Percentiles rank a stretch among this genome's conserved stretches.
These are phyloP conservation scores for Acanthococcus lagerstroemiae DNA, from an alignment of 2,888 invertebrate genomes.

Conservation along the genomic window DNA sequence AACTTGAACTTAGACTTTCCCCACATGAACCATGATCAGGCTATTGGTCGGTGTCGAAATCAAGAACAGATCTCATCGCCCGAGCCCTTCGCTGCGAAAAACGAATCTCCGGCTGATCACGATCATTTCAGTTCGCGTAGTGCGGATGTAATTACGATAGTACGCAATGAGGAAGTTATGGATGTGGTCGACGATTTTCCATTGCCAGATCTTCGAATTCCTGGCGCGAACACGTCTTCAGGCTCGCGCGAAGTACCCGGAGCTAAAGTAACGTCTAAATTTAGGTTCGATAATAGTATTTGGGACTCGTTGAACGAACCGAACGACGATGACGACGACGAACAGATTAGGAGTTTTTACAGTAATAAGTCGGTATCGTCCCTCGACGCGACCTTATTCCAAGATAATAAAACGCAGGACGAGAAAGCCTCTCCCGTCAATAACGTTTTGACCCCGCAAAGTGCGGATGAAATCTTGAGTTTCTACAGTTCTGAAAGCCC, in stretches of 20 bases:
- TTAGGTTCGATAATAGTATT: slow-evolving; percentile 4
- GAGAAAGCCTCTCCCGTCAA: neutral
- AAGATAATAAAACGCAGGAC: neutral
- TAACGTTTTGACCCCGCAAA: neutral
- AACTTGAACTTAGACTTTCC: neutral
- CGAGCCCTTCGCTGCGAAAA: no score
- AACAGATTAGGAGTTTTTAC: slow-evolving; percentile 9
- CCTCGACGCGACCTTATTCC: neutral
- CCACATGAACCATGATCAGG: no score
- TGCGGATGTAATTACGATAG: neutral
- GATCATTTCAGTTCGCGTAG: neutral
- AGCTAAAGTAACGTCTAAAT: no score
- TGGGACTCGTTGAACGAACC: slow-evolving; percentile 4
- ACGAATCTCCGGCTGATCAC: neutral
- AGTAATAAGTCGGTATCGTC: neutral
- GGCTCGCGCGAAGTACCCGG: no score
- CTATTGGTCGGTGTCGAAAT: no score
- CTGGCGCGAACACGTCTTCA: no score
- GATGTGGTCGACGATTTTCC: neutral
- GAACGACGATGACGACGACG: neutral
- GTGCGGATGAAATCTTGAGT: neutral
- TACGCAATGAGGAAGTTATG: neutral
- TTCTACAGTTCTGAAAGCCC: neutral
- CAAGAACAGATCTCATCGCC: no score
- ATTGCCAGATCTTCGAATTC: no score